A percentile compares a stretch with the other conserved stretches of the same genome.
Conservation (phyloP, 2,888 invertebrate species). For the Trachelus tabidus region DNA sequence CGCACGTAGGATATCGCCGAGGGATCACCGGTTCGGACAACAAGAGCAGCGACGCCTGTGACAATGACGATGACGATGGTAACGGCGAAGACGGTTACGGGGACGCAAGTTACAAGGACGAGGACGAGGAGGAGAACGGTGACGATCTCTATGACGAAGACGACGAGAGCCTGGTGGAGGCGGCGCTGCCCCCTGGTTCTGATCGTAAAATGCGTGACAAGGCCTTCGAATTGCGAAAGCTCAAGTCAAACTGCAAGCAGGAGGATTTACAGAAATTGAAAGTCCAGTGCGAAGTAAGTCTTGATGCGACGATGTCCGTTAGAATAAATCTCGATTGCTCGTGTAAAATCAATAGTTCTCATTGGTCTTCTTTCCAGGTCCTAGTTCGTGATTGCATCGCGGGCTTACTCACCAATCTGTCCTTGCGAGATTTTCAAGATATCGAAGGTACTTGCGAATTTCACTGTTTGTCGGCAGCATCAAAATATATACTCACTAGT, state of each 20-base stretch:
- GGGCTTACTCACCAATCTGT: constrained; percentile 81
- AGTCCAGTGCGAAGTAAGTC: constrained; percentile 73
- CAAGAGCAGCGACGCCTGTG: constrained; percentile 53
- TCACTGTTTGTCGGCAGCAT: neutral
- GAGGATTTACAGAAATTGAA: constrained; percentile 81
- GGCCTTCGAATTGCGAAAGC: constrained; percentile 77
- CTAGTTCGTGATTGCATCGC: constrained; percentile 86
- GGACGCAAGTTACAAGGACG: constrained; percentile 62
- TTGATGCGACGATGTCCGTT: neutral
- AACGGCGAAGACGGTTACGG: constrained; percentile 66
- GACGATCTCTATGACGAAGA: constrained; percentile 61
- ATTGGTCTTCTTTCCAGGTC: constrained; percentile 62
- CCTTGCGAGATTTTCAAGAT: constrained; percentile 85
- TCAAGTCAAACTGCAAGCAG: constrained; percentile 83
- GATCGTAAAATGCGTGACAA: constrained; percentile 74
- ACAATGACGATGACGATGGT: constrained; percentile 32
- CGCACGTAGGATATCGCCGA: constrained; percentile 38
- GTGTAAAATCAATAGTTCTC: neutral
- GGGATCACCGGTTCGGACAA: constrained; percentile 62
- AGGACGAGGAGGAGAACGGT: constrained; percentile 46
- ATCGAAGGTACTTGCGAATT: constrained; percentile 78
- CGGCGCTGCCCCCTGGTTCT: constrained; percentile 73
- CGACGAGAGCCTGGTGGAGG: constrained; percentile 74
- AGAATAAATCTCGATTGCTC: neutral
- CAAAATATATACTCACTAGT: neutral